These are phyloP conservation scores for Anniella stebbinsi DNA, from an alignment of 2,797 vertebrate genomes.

Conservation along the genomic window DNA sequence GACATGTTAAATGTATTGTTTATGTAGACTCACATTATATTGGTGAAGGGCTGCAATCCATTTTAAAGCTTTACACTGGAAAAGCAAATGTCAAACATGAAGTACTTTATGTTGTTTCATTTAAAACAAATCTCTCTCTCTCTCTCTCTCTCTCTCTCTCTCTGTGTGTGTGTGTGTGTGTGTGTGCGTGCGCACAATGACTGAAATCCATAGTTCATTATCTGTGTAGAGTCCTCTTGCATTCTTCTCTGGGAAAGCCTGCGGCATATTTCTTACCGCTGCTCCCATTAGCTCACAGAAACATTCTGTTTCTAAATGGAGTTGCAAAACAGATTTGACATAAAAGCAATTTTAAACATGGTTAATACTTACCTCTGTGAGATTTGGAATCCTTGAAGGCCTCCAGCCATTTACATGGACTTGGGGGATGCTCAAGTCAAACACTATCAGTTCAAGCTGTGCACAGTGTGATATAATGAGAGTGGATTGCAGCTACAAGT, in stretches of 20 bases:
- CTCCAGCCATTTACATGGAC: slow-evolving; percentile 61
- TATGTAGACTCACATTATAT: background rate
- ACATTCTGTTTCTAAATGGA: slow-evolving; percentile 48
- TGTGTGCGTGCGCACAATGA: background rate
- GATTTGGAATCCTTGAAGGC: slow-evolving; percentile 61
- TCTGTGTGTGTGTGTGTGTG: background rate
- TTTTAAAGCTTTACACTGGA: background rate
- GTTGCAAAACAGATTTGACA: slow-evolving; percentile 52
- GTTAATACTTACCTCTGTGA: slow-evolving; percentile 49
- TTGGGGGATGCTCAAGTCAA: slow-evolving; percentile 55
- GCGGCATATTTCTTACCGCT: slow-evolving; percentile 45
- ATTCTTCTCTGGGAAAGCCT: slow-evolving; percentile 24
- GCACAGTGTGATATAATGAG: slow-evolving; percentile 50
- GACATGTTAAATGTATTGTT: background rate
- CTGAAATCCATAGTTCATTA: slow-evolving; percentile 9
- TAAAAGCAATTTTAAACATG: slow-evolving; percentile 63
- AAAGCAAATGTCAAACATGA: background rate
- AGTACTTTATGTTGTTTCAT: background rate
- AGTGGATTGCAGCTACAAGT: slow-evolving; percentile 37
- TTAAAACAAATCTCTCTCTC: background rate
- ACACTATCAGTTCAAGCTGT: slow-evolving; percentile 58
- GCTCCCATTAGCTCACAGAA: slow-evolving; percentile 50
- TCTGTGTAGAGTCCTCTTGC: slow-evolving; percentile 35
- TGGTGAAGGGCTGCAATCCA: background rate
- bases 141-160: background rate